A percentile compares a stretch with the other conserved stretches of the same genome.
These are phyloP conservation scores for Cherax quadricarinatus DNA, from an alignment of 1,140 invertebrate genomes.

Conservation along the genomic window DNA sequence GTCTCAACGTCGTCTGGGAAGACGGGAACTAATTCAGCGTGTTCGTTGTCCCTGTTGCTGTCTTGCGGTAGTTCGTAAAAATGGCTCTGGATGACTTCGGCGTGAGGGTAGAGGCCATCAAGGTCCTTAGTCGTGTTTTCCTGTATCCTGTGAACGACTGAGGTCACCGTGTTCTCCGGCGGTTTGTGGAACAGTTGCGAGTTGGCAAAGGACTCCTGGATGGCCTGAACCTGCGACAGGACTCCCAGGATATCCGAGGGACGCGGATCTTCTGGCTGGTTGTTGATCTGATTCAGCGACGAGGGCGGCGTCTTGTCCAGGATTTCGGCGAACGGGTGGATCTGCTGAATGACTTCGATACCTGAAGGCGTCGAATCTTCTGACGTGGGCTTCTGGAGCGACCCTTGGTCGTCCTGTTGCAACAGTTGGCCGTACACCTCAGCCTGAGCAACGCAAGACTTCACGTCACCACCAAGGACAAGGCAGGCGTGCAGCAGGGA, in stretches of 20 bases:
- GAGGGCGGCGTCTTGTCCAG: neutral
- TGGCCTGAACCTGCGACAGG: conserved; percentile 13
- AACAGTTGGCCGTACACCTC: conserved; percentile 44
- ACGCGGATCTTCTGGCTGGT: neutral
- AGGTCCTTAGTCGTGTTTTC: neutral
- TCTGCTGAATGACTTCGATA: conserved; percentile 23
- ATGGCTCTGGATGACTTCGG: neutral
- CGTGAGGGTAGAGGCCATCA: too few relatives aligned
- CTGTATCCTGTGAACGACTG: neutral
- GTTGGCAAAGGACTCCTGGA: conserved; percentile 24
- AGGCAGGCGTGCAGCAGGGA: conserved; percentile 57
- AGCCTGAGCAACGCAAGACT: conserved; percentile 52
- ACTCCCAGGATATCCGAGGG: neutral
- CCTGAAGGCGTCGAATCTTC: conserved; percentile 32
- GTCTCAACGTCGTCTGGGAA: conserved; percentile 5
- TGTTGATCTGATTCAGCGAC: neutral
- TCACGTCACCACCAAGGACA: conserved; percentile 53
- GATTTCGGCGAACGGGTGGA: conserved; percentile 33
- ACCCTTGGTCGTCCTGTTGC: conserved; percentile 7
- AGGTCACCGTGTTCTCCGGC: neutral
- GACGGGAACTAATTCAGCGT: neutral
- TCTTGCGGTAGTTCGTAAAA: neutral
- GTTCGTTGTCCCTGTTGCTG: conserved; percentile 4
- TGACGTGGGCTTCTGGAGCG: conserved; percentile 3
- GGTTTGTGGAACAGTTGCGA: neutral